Evolutionary conservation across 2,797 vertebrate genomes (phyloP).

Genomic region (Bufotes viridis): DNA sequence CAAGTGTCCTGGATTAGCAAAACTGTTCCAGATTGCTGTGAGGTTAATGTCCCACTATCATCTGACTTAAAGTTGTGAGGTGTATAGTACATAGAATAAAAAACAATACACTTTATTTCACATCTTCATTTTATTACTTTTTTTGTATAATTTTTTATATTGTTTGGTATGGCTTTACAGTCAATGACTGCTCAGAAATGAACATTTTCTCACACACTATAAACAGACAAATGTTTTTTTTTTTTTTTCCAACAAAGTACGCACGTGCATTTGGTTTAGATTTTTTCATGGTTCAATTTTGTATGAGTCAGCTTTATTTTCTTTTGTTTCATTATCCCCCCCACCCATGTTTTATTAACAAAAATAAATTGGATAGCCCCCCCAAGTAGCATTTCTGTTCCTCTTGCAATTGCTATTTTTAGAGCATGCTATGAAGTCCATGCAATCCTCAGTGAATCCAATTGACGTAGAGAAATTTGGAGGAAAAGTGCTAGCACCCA

Average conservation of each 20-base stretch:
- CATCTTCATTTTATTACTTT: constrained; percentile 59
- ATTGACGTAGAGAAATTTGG: constrained; percentile 31
- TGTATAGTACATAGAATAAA: neutral
- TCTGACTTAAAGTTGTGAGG: neutral
- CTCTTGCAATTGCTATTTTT: constrained; percentile 42
- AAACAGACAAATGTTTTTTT: constrained; percentile 61
- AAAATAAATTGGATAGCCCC: constrained; percentile 24
- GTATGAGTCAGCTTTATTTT: constrained; percentile 44
- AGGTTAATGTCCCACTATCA: neutral
- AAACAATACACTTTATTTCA: constrained; percentile 31
- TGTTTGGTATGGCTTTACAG: constrained; percentile 61
- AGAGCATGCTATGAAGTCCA: constrained; percentile 59
- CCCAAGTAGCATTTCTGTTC: constrained; percentile 12
- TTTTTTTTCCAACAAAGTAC: constrained; percentile 59
- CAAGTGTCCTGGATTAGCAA: neutral
- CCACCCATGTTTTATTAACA: neutral
- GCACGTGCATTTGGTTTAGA: constrained; percentile 59
- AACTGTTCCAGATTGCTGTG: neutral
- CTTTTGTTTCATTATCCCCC: neutral
- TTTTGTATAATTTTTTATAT: constrained; percentile 47
- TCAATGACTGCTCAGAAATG: constrained; percentile 59
- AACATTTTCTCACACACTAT: constrained; percentile 63
- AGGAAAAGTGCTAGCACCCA: constrained; percentile 22
- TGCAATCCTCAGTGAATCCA: constrained; percentile 53
- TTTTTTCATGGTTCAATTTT: constrained; percentile 50